phyloP scores from a whole-genome alignment of 2,113 vertebrate species.

The Hypomesus transpacificus region DNA sequence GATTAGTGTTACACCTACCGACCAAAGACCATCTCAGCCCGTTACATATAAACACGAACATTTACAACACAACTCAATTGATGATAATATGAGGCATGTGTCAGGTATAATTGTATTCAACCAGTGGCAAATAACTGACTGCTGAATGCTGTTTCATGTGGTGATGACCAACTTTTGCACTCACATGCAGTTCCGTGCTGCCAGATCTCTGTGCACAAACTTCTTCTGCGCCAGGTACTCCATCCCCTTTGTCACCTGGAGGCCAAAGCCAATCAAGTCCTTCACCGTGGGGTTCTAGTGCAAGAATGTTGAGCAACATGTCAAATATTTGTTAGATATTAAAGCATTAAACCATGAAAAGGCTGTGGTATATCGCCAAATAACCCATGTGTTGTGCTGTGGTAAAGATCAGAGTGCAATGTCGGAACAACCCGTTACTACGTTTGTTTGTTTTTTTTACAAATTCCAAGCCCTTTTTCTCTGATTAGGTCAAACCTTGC shows the following conservation, averaged over 20 bases:
- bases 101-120: no score
- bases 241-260: conserved; percentile 94
- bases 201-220: conserved; percentile 95
- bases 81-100: no score
- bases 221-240: conserved; percentile 93
- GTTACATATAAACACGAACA: no score
- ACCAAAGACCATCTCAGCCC: background rate
- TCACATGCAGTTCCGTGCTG: conserved; percentile 98
- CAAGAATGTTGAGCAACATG: background rate
- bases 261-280: conserved; percentile 91
- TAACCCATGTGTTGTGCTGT: no score
- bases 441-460: background rate
- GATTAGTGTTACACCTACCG: background rate
- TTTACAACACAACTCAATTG: no score
- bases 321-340: no score
- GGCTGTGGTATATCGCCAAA: no score
- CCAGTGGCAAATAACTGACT: background rate
- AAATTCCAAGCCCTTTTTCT: no score
- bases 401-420: no score
- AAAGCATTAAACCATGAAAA: no score
- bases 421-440: no score
- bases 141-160: background rate
- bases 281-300: conserved; percentile 90
- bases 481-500: background rate
- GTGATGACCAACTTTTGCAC: conserved; percentile 38